phyloP scores from a whole-genome alignment of 2,888 invertebrate genomes.

The Caenorhabditis sulstoni region DNA sequence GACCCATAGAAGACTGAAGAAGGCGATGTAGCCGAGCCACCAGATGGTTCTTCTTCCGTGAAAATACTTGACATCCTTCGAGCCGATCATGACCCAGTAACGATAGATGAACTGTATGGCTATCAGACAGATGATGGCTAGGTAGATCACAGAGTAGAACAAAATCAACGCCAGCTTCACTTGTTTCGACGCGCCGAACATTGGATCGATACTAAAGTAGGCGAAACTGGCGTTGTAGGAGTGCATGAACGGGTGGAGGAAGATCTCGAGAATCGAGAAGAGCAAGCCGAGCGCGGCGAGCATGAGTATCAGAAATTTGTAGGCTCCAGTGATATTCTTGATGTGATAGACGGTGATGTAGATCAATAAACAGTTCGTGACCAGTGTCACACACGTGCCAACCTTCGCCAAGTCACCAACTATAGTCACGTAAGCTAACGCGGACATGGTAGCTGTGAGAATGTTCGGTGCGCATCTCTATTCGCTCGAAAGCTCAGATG shows the following conservation, averaged over 20 bases:
- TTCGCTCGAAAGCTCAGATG: too few relatives aligned
- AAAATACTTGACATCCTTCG: not conserved
- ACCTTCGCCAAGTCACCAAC: too few relatives aligned
- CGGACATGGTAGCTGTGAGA: too few relatives aligned
- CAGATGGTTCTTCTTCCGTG: not conserved
- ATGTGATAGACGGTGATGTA: not conserved
- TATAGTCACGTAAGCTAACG: too few relatives aligned
- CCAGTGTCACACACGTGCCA: too few relatives aligned
- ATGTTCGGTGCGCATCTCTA: too few relatives aligned
- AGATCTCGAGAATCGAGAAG: conserved; percentile 25
- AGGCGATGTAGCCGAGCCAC: conserved; percentile 4
- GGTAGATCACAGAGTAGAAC: conserved; percentile 15
- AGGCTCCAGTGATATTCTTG: not conserved
- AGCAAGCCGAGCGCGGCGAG: not conserved
- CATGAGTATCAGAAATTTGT: not conserved
- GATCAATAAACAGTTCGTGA: not conserved
- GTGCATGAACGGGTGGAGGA: conserved; percentile 18
- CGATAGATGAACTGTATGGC: conserved; percentile 27
- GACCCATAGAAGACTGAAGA: not conserved
- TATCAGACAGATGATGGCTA: conserved; percentile 11
- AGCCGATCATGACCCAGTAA: conserved; percentile 20
- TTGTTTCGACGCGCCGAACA: conserved; percentile 15
- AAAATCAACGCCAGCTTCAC: not conserved
- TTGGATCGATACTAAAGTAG: conserved; percentile 21
- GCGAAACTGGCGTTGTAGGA: conserved; percentile 26